phyloP scores from a whole-genome alignment of 2,797 vertebrate species.

The Phrynocephalus guinanensis region DNA sequence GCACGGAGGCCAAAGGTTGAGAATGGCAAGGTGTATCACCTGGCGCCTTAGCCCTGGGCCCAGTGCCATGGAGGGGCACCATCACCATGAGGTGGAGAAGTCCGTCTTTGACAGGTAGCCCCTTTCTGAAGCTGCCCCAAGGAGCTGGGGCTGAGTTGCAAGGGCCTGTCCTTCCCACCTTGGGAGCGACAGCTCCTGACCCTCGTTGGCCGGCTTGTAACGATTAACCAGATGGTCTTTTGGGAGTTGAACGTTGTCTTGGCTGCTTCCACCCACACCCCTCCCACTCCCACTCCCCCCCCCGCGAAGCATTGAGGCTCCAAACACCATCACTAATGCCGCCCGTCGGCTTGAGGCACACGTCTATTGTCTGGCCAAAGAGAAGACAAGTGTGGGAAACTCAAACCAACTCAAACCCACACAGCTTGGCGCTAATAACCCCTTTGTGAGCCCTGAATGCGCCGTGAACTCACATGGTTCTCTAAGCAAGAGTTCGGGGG shows the following conservation, averaged over 20 bases:
- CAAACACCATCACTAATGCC: constrained; percentile 77
- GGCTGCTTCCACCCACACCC: too few relatives aligned
- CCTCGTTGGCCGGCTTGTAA: constrained; percentile 76
- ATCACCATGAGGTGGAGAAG: too few relatives aligned
- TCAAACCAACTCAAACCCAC: constrained; percentile 68
- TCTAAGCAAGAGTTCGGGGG: constrained; percentile 19
- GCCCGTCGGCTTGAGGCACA: constrained; percentile 75
- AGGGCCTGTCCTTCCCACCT: constrained; percentile 70
- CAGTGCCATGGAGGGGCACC: background rate
- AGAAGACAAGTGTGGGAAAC: constrained; percentile 76
- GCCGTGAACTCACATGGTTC: constrained; percentile 54
- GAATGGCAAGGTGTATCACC: background rate
- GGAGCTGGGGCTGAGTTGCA: constrained; percentile 61
- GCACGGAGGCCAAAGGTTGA: background rate
- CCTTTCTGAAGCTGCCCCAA: constrained; percentile 63
- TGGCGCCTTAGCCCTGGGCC: background rate
- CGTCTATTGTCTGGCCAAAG: constrained; percentile 72
- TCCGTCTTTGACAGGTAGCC: constrained; percentile 51
- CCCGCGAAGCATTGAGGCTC: constrained; percentile 75
- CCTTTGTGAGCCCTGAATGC: constrained; percentile 64
- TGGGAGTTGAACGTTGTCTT: constrained; percentile 75
- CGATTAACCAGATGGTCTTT: constrained; percentile 83
- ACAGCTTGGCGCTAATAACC: constrained; percentile 69
- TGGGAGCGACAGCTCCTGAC: constrained; percentile 72
- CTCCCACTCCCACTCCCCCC: constrained; percentile 14